A percentile compares a stretch with the other conserved stretches of the same genome.
These are phyloP conservation scores for Chymomyza costata DNA, from an alignment of 1,140 invertebrate species.

Conservation along the genomic window DNA sequence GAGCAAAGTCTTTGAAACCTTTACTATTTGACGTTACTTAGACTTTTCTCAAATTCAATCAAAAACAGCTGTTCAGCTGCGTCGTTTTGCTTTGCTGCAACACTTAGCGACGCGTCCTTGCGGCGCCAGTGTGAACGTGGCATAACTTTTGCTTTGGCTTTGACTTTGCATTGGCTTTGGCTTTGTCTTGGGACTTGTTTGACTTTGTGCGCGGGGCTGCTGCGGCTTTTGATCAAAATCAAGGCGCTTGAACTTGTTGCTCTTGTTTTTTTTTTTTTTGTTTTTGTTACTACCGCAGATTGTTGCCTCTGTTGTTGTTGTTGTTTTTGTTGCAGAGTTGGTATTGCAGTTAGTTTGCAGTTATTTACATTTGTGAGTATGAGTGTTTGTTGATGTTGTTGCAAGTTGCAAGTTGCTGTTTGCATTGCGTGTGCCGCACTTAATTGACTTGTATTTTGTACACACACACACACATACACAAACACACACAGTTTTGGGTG, in stretches of 20 bases:
- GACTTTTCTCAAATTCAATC: no score
- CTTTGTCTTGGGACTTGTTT: conserved; percentile 64
- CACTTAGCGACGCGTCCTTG: conserved; percentile 18
- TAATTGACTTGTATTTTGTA: conserved; percentile 67
- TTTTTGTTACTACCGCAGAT: conserved; percentile 37
- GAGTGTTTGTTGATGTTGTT: conserved; percentile 18
- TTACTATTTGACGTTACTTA: no score
- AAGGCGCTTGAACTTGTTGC: conserved; percentile 69
- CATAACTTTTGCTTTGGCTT: conserved; percentile 14
- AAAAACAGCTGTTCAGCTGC: no score
- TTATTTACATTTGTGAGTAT: conserved; percentile 54
- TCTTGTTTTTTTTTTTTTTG: conserved; percentile 24
- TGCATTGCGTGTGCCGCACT: conserved; percentile 34
- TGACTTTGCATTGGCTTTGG: conserved; percentile 19
- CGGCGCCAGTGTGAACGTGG: neutral
- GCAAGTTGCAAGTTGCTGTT: neutral
- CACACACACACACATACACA: conserved; percentile 19
- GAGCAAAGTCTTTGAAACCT: no score
- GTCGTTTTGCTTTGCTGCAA: no score
- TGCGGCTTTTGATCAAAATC: conserved; percentile 52
- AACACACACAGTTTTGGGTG: conserved; percentile 3
- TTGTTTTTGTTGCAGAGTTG: conserved; percentile 9
- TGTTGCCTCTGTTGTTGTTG: conserved; percentile 10
- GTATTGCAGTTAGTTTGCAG: conserved; percentile 65
- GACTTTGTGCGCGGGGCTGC: conserved; percentile 55